Conservation (phyloP, 2,888 invertebrate genomes). For the Philhelius pedissequus region DNA sequence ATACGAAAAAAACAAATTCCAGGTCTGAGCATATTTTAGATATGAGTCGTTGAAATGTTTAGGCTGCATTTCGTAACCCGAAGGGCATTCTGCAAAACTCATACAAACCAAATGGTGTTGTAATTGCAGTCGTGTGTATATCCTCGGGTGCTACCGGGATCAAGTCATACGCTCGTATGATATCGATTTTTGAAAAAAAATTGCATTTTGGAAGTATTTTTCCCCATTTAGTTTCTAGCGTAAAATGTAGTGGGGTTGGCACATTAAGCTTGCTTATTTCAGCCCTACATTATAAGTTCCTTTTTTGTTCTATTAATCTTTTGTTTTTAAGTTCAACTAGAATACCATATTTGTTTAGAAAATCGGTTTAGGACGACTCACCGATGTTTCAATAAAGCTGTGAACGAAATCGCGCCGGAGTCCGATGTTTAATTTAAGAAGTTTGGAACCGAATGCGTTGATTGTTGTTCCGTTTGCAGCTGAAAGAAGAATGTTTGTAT, state of each 20-base stretch:
- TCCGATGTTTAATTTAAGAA: constrained; percentile 15
- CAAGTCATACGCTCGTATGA: too few species aligned
- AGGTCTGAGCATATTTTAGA: background rate
- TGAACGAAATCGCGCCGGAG: constrained; percentile 5
- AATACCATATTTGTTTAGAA: too few species aligned
- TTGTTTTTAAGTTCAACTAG: constrained; percentile 10
- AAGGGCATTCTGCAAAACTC: background rate
- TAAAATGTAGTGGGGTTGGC: background rate
- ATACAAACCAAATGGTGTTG: too few species aligned
- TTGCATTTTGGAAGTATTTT: background rate
- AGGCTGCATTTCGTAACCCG: background rate
- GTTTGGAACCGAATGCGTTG: constrained; percentile 12
- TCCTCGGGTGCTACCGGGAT: too few species aligned
- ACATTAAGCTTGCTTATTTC: too few species aligned
- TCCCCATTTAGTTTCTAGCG: background rate
- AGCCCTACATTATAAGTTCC: background rate
- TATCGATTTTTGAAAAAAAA: too few species aligned
- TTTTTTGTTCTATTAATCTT: background rate
- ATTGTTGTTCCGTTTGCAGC: too few species aligned
- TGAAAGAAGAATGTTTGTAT: too few species aligned
- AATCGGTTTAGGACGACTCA: background rate
- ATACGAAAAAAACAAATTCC: background rate
- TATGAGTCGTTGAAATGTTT: background rate
- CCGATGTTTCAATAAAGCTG: background rate
- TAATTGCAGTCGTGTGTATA: too few species aligned